Evolutionary conservation across 2,797 vertebrate species (phyloP).

Genomic region (Ctenopoma multispine): DNA sequence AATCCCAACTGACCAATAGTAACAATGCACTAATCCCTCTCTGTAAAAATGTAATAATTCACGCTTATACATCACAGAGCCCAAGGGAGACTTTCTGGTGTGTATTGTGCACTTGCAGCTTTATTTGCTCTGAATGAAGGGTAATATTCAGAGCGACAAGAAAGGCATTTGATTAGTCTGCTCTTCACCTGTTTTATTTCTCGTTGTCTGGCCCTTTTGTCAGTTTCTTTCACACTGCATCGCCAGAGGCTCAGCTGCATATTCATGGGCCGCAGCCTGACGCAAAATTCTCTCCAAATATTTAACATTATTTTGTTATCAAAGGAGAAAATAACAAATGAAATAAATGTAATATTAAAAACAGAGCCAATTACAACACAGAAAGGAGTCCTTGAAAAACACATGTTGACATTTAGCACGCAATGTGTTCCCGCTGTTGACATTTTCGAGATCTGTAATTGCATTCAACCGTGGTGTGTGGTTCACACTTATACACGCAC

Average conservation of each 20-base stretch:
- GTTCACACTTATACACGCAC: constrained; percentile 27
- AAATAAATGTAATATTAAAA: constrained; percentile 68
- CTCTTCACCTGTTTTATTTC: constrained; percentile 67
- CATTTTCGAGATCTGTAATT: constrained; percentile 77
- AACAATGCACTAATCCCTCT: constrained; percentile 28
- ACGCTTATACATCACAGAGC: constrained; percentile 46
- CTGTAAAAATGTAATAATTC: constrained; percentile 56
- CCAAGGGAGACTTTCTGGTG: constrained; percentile 38
- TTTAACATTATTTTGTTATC: constrained; percentile 65
- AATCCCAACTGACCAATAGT: constrained; percentile 34
- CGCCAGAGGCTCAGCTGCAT: constrained; percentile 73
- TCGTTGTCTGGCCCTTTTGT: constrained; percentile 63
- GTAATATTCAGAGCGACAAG: constrained; percentile 69
- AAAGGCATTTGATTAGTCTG: constrained; percentile 67
- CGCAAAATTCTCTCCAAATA: constrained; percentile 64
- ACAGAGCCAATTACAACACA: constrained; percentile 66
- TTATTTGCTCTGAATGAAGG: constrained; percentile 71
- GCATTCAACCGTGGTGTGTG: constrained; percentile 56
- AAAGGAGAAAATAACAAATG: constrained; percentile 59
- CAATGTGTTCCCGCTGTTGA: constrained; percentile 68
- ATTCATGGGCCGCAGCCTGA: constrained; percentile 59
- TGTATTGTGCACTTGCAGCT: constrained; percentile 46
- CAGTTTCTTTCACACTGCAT: constrained; percentile 54
- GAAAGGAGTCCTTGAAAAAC: constrained; percentile 78
- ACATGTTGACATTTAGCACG: constrained; percentile 83